A percentile compares a stretch with the other conserved stretches of the same genome.
Conservation (phyloP, 2,888 invertebrate genomes). For the Antheraea yamamai region DNA sequence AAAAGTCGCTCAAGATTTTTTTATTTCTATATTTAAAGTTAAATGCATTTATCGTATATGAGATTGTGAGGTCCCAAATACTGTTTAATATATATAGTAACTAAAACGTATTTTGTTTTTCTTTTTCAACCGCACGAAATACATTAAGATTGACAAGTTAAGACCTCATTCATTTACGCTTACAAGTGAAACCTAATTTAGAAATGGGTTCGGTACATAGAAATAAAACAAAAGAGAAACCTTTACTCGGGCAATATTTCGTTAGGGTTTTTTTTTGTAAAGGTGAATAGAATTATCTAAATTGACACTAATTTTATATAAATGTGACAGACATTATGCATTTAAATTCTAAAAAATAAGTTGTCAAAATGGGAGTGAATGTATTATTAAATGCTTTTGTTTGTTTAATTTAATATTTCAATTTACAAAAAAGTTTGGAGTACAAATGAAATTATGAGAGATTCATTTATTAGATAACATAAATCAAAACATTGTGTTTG, state of each 20-base stretch:
- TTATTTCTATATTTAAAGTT: no score
- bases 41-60: no score
- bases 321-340: conserved; percentile 2
- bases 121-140: neutral
- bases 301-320: neutral
- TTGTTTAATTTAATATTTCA: neutral
- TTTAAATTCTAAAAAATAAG: neutral
- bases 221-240: conserved; percentile 8
- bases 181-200: conserved; percentile 8
- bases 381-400: neutral
- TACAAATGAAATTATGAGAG: neutral
- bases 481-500: neutral
- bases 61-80: no score
- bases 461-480: neutral
- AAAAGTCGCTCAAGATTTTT: no score
- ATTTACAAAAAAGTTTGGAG: neutral
- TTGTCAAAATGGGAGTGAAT: neutral
- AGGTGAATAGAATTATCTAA: neutral
- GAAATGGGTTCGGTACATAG: conserved; percentile 2
- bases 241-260: neutral
- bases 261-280: neutral
- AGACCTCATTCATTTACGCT: neutral
- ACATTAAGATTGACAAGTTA: conserved; percentile 5
- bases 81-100: neutral
- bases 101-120: neutral